Evolutionary conservation across 1,140 invertebrate genomes (phyloP).

Genomic region (Chrysopa pallens): DNA sequence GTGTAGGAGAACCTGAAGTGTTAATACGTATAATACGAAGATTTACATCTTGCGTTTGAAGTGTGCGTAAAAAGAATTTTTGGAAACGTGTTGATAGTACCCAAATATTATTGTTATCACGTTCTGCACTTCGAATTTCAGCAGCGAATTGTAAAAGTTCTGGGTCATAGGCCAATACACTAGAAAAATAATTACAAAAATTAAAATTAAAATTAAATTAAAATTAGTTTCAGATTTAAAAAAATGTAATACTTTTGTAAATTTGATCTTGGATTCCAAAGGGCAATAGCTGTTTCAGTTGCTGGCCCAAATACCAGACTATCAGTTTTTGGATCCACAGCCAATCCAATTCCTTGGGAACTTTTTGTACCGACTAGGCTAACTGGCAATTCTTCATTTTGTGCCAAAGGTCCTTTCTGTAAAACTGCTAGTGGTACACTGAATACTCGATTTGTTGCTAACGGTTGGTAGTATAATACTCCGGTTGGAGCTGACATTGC

Average conservation of each 20-base stretch:
- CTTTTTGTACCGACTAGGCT: constrained; percentile 60
- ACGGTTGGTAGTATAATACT: constrained; percentile 56
- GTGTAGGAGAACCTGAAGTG: neutral
- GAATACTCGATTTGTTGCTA: constrained; percentile 63
- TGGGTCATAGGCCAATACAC: constrained; percentile 45
- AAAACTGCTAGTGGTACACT: constrained; percentile 52
- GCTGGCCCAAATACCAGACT: constrained; percentile 55
- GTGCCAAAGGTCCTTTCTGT: constrained; percentile 43
- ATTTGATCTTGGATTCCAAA: constrained; percentile 53
- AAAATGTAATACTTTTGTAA: constrained; percentile 30
- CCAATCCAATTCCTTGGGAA: constrained; percentile 56
- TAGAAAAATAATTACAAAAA: constrained; percentile 19
- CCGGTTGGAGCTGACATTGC: constrained; percentile 45
- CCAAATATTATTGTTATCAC: constrained; percentile 49
- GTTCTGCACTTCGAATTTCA: constrained; percentile 41
- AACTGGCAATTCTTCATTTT: constrained; percentile 49
- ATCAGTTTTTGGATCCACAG: constrained; percentile 45
- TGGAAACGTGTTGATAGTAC: constrained; percentile 52
- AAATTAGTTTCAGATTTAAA: too few relatives aligned
- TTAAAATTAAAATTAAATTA: neutral
- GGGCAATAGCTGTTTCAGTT: constrained; percentile 55
- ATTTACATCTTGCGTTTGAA: constrained; percentile 37
- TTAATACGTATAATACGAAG: constrained; percentile 37
- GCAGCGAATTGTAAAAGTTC: constrained; percentile 54
- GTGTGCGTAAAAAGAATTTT: constrained; percentile 47